phyloP scores from a whole-genome alignment of 2,797 vertebrate genomes.

The Myotis myotis region DNA sequence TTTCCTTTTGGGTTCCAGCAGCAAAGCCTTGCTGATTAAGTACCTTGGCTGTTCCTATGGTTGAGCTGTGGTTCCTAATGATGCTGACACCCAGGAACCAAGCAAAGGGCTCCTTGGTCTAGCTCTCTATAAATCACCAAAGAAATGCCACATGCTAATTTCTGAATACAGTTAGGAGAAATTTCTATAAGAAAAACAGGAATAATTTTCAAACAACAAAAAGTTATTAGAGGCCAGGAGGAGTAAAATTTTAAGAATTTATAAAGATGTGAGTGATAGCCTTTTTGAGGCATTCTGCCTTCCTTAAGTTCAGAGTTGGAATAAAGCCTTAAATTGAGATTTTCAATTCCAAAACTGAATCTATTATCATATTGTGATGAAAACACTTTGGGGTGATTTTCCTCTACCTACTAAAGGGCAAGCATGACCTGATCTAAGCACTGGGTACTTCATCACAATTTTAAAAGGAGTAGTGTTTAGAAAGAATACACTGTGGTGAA shows the following conservation, averaged over 20 bases:
- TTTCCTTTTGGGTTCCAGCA: neutral
- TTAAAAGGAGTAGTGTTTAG: conserved; percentile 30
- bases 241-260: conserved; percentile 45
- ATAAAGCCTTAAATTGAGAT: conserved; percentile 60
- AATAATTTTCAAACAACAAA: conserved; percentile 54
- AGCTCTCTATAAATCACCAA: neutral
- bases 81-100: neutral
- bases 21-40: conserved; percentile 27
- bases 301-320: conserved; percentile 51
- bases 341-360: conserved; percentile 57
- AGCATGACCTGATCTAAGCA: neutral
- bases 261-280: conserved; percentile 33
- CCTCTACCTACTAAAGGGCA: neutral
- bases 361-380: neutral
- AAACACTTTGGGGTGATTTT: conserved; percentile 52
- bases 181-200: neutral
- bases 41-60: neutral
- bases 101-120: neutral
- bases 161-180: neutral
- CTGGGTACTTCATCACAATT: neutral
- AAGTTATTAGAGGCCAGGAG: conserved; percentile 32
- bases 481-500: conserved; percentile 4
- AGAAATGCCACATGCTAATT: neutral
- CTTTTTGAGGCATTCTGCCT: conserved; percentile 21
- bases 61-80: neutral